Base-by-base conservation (phyloP, 2,888 invertebrate species). In the Argynnis bischoffii region DNA sequence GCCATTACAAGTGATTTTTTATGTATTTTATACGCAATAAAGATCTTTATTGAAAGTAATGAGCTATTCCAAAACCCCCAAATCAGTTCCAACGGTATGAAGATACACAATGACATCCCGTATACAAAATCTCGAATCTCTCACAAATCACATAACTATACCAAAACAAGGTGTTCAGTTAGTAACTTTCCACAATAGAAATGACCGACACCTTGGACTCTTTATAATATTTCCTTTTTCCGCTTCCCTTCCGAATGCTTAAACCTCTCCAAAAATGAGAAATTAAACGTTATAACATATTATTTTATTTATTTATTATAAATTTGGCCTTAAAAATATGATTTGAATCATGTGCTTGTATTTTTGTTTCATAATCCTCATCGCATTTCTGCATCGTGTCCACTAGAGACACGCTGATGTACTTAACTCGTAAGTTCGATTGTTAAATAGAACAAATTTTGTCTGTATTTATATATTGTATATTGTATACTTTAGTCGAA, bases 251-350 rank as follows among this genome's bases (percentile, higher is more conserved):
- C 50, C 55, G 63, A 60, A 55, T 63, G 61, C 65, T 63, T 66
- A 68, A 73, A 67, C 65, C 69, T 66, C 56, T 47, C 47, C 67
- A 66, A 63, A 72, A 73, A 74, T 70, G 68, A 66, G 69, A 75
- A 72, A 74, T 70, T 70, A 71, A 60, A 67, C 47, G 59, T 70
- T 66, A 77, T 75, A 75, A 78, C 74, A 75, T 78, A 77, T 74
- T 74, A 73, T 65, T 67, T 72, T 53, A n/a, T n/a, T n/a, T n/a
- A 57, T 35, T 8, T 8, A 35, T 0, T 35, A 8, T 8, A 1
- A 21, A 21, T 21, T 21, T 21, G 2, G 21, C 0, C 21, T 3
- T 3, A 4, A 21, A 51, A 57, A 57, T 26, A 16, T 50, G 41
- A 55, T 18, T 56, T 51, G 41, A 50, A 41, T 64, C 16, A 26